phyloP scores from a whole-genome alignment of 2,113 vertebrate genomes.

The Perccottus glenii region DNA sequence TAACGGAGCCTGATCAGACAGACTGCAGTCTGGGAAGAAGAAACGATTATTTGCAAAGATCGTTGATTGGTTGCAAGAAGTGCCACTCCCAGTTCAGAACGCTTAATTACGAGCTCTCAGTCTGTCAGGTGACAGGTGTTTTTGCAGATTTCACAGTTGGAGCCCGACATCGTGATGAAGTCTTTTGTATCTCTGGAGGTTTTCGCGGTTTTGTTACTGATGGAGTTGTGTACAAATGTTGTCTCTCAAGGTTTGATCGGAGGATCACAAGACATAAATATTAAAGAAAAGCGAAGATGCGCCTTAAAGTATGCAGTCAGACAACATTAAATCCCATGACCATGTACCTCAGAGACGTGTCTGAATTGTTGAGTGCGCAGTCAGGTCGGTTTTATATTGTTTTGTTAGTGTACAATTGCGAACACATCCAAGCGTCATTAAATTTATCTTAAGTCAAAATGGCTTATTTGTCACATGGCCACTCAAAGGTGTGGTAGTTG shows the following conservation, averaged over 20 bases:
- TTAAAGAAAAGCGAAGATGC: neutral
- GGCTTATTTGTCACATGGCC: no score
- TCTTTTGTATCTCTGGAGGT: neutral
- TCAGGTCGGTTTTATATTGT: neutral
- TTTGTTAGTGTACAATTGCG: no score
- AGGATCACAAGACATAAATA: neutral
- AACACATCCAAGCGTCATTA: no score
- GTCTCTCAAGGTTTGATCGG: neutral
- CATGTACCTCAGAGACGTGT: neutral
- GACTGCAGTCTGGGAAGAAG: neutral
- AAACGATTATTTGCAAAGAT: no score
- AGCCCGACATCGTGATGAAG: neutral
- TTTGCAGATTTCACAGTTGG: no score
- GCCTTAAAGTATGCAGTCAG: neutral
- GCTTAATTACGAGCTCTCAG: neutral
- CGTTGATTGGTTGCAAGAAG: slow-evolving; percentile 15
- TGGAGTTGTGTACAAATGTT: neutral
- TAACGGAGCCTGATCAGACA: neutral
- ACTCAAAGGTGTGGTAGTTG: no score
- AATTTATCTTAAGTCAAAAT: no score
- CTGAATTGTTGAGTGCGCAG: neutral
- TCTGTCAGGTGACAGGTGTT: no score
- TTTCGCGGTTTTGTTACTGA: neutral
- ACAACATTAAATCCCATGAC: neutral
- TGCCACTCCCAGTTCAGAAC: neutral